Evolutionary conservation across 2,888 invertebrate genomes (phyloP).

Genomic region (Tanypteryx hageni): DNA sequence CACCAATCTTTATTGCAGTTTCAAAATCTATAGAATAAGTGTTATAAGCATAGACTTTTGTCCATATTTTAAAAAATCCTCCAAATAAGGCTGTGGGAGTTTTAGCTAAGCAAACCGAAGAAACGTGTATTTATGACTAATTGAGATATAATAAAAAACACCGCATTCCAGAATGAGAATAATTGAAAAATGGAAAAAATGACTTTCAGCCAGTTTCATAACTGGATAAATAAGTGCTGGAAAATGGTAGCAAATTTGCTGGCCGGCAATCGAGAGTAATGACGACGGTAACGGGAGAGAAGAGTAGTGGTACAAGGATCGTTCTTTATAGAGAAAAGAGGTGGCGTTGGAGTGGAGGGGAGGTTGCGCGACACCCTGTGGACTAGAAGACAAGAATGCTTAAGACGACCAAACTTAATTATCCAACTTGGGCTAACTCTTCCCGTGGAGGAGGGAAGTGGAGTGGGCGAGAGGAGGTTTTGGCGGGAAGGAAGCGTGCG

Average conservation of each 20-base stretch:
- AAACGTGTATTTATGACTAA: no score
- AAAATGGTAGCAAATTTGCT: neutral
- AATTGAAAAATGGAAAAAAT: neutral
- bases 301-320: neutral
- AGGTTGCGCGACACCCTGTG: conserved; percentile 2
- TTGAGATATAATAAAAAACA: no score
- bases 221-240: neutral
- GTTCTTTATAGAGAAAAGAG: conserved; percentile 11
- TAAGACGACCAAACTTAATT: conserved; percentile 65
- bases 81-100: no score
- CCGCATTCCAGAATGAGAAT: no score
- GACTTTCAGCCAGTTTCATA: neutral
- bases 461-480: conserved; percentile 4
- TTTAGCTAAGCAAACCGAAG: no score
- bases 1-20: no score
- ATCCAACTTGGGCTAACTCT: conserved; percentile 64
- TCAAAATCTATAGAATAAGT: no score
- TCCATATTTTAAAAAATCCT: no score
- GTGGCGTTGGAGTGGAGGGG: neutral
- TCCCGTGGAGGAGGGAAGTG: neutral
- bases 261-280: neutral
- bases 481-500: conserved; percentile 11
- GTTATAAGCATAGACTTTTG: no score
- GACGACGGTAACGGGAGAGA: neutral
- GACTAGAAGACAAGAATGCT: conserved; percentile 65